phyloP scores from a whole-genome alignment of 2,113 vertebrate species.

The Nanorana parkeri region DNA sequence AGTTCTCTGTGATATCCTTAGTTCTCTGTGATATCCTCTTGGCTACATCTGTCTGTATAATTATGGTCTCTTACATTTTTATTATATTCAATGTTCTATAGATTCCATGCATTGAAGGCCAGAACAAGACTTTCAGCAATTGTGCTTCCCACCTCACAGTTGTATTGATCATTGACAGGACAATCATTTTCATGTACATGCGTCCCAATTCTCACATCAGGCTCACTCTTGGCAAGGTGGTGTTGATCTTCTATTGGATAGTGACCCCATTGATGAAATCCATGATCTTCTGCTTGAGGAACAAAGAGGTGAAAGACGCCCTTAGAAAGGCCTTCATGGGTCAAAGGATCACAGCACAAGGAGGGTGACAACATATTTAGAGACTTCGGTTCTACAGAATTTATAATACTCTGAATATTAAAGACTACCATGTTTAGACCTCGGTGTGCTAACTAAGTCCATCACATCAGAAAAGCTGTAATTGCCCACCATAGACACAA shows the following conservation, averaged over 20 bases:
- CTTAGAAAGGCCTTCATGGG: background rate
- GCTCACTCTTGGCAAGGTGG: conserved; percentile 59
- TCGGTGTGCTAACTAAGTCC: too few species aligned
- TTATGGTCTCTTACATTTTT: conserved; percentile 67
- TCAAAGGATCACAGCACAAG: too few species aligned
- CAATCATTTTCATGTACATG: conserved; percentile 65
- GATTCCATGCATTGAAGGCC: conserved; percentile 64
- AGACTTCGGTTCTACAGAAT: too few species aligned
- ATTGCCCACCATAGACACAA: too few species aligned
- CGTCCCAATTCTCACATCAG: conserved; percentile 55
- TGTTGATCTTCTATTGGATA: conserved; percentile 61
- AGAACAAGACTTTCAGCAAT: conserved; percentile 65
- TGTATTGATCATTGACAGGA: conserved; percentile 67
- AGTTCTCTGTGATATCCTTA: too few species aligned
- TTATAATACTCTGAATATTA: too few species aligned
- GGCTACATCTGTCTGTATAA: conserved; percentile 37
- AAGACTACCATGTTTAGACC: too few species aligned
- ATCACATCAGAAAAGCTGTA: too few species aligned
- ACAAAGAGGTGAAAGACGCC: too few species aligned
- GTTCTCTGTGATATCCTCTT: conserved; percentile 2
- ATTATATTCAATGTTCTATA: conserved; percentile 61
- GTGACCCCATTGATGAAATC: conserved; percentile 62
- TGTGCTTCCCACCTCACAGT: conserved; percentile 68
- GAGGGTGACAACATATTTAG: too few species aligned
- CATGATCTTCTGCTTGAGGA: conserved; percentile 66